phyloP scores from a whole-genome alignment of 2,797 vertebrate genomes.

The Sebastes wilsoni region DNA sequence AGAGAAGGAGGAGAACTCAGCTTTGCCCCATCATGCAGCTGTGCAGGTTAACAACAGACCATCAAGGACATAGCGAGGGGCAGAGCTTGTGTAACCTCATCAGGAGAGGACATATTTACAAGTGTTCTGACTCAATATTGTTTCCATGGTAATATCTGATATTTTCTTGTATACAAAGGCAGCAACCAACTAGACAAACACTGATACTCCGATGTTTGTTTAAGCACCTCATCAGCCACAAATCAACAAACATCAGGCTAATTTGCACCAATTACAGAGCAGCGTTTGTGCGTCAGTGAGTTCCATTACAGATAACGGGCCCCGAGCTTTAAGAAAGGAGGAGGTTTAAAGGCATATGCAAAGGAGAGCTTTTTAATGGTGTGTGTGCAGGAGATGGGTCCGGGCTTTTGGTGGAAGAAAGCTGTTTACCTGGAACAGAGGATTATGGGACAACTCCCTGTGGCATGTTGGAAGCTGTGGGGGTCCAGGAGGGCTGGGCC shows the following conservation, averaged over 20 bases:
- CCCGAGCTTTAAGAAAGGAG: slow-evolving; percentile 34
- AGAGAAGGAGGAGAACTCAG: slow-evolving; percentile 35
- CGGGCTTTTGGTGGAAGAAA: slow-evolving; percentile 69
- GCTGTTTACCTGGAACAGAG: slow-evolving; percentile 85
- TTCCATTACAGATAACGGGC: slow-evolving; percentile 59
- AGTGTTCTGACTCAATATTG: background rate
- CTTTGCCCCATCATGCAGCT: slow-evolving; percentile 39
- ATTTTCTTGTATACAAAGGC: background rate
- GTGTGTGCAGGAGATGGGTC: slow-evolving; percentile 55
- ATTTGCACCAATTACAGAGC: slow-evolving; percentile 63
- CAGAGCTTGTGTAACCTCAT: slow-evolving; percentile 16
- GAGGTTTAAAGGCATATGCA: slow-evolving; percentile 51
- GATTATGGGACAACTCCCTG: slow-evolving; percentile 82
- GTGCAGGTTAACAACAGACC: slow-evolving; percentile 43
- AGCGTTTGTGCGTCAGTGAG: slow-evolving; percentile 49
- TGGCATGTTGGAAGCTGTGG: slow-evolving; percentile 76
- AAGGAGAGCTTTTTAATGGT: slow-evolving; percentile 56
- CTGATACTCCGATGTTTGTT: slow-evolving; percentile 42
- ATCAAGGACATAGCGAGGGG: background rate
- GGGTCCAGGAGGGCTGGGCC: slow-evolving; percentile 74
- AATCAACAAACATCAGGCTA: slow-evolving; percentile 61
- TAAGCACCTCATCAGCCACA: slow-evolving; percentile 52
- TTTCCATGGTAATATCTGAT: slow-evolving; percentile 2
- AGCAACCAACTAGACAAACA: slow-evolving; percentile 18
- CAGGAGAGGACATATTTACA: slow-evolving; percentile 8